A percentile compares a stretch with the other conserved stretches of the same genome.
phyloP scores from a whole-genome alignment of 2,797 vertebrate species.

The Rhabdomys pumilio region DNA sequence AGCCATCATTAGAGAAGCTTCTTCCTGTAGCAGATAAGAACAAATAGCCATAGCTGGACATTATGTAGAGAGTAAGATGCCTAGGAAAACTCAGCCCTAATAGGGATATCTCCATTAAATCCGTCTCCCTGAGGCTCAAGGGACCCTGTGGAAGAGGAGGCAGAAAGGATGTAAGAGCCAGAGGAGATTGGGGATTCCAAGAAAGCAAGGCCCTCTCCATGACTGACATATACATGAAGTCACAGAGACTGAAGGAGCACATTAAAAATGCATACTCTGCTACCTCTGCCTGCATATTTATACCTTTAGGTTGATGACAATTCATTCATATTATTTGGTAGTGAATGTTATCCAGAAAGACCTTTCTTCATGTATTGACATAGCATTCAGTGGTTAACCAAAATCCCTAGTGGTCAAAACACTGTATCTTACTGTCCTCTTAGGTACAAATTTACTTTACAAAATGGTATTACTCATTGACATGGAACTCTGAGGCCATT shows the following conservation, averaged over 20 bases:
- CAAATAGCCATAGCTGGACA: background rate
- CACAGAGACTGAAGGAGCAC: background rate
- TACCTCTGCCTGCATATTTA: background rate
- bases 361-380: conserved; percentile 31
- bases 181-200: too few species aligned
- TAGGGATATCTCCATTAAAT: background rate
- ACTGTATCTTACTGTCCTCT: background rate
- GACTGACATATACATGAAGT: background rate
- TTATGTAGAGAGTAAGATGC: background rate
- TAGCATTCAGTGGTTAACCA: conserved; percentile 33
- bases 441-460: background rate
- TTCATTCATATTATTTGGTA: background rate
- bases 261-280: conserved; percentile 21
- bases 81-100: background rate
- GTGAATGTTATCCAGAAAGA: background rate
- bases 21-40: background rate
- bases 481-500: background rate
- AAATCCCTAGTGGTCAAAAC: conserved; percentile 4
- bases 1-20: background rate
- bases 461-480: conserved; percentile 38
- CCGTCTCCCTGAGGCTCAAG: background rate
- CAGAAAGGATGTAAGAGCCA: background rate
- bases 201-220: background rate
- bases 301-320: conserved; percentile 7
- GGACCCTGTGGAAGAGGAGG: background rate